Percentiles rank a stretch among this genome's conserved stretches.
These are phyloP conservation scores for Pseudococcus jackbeardsleyi DNA, from an alignment of 2,888 invertebrate genomes.

Conservation along the genomic window DNA sequence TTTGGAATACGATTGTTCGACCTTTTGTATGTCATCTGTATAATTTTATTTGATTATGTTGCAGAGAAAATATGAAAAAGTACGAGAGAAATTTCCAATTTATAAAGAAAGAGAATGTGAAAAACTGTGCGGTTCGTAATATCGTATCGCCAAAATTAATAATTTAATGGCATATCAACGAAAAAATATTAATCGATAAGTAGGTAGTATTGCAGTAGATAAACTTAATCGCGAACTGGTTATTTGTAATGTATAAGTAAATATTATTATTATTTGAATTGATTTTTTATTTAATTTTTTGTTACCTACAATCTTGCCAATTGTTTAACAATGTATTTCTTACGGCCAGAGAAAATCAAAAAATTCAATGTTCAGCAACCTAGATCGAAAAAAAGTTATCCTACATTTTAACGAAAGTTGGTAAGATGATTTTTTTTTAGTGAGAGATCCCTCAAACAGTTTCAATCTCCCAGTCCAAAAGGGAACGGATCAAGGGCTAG, in stretches of 20 bases:
- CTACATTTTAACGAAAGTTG: too few species aligned
- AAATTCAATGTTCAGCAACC: too few species aligned
- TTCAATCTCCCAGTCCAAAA: too few species aligned
- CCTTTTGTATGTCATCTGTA: too few species aligned
- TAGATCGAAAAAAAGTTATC: too few species aligned
- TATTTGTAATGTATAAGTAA: conserved; percentile 4
- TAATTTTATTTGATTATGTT: conserved; percentile 17
- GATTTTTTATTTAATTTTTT: background rate
- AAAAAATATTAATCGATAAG: conserved; percentile 5
- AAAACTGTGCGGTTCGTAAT: conserved; percentile 26
- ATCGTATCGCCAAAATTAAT: background rate
- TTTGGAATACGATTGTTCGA: too few species aligned
- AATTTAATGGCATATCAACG: conserved; percentile 57
- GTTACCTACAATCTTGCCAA: background rate
- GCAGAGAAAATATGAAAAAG: conserved; percentile 57
- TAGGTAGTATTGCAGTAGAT: conserved; percentile 37
- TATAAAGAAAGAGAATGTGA: conserved; percentile 58
- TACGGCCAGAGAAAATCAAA: too few species aligned
- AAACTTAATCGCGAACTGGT: conserved; percentile 19
- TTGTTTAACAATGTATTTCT: background rate
- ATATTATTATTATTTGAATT: background rate
- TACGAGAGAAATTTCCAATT: conserved; percentile 57
- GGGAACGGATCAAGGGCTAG: too few species aligned
- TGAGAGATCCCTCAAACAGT: too few species aligned
- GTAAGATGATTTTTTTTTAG: too few species aligned